These are phyloP conservation scores for Tetrao urogallus DNA, from an alignment of 2,113 vertebrate genomes.

Conservation along the genomic window DNA sequence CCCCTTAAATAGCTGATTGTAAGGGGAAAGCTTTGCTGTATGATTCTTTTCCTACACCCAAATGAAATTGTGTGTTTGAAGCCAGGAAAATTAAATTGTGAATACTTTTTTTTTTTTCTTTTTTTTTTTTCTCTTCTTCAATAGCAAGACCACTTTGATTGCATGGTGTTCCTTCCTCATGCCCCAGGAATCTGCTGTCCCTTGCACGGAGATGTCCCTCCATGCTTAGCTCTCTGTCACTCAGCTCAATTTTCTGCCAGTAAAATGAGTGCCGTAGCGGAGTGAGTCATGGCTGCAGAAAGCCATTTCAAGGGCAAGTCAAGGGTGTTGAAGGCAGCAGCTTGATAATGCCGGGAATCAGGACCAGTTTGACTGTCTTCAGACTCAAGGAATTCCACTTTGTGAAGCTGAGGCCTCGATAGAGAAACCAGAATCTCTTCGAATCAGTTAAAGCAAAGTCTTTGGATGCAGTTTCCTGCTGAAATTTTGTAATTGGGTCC, in stretches of 20 bases:
- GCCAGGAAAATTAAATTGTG: not conserved
- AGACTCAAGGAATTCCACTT: not conserved
- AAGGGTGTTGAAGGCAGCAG: conserved; percentile 56
- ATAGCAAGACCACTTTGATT: not conserved
- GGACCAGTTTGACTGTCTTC: not conserved
- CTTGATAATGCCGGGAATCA: not conserved
- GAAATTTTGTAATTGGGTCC: not conserved
- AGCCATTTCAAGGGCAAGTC: conserved; percentile 60
- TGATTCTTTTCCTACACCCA: not conserved
- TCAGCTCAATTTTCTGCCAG: conserved; percentile 4
- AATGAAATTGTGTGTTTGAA: not conserved
- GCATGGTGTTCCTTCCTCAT: not conserved
- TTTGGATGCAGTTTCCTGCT: accelerated
- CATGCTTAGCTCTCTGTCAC: not conserved
- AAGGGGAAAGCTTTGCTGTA: not conserved
- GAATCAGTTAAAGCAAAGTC: not conserved
- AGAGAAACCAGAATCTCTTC: not conserved
- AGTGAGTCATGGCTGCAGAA: conserved; percentile 58
- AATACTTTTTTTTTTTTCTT: not conserved
- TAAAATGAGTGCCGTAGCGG: not conserved
- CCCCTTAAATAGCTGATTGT: not conserved
- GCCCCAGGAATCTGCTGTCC: conserved; percentile 3
- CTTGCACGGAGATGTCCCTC: not conserved
- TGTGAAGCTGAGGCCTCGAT: not conserved
- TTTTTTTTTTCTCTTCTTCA: not conserved